A percentile compares a stretch with the other conserved stretches of the same genome.
phyloP scores from a whole-genome alignment of 2,888 invertebrate genomes.

The Ferrisia virgata region DNA sequence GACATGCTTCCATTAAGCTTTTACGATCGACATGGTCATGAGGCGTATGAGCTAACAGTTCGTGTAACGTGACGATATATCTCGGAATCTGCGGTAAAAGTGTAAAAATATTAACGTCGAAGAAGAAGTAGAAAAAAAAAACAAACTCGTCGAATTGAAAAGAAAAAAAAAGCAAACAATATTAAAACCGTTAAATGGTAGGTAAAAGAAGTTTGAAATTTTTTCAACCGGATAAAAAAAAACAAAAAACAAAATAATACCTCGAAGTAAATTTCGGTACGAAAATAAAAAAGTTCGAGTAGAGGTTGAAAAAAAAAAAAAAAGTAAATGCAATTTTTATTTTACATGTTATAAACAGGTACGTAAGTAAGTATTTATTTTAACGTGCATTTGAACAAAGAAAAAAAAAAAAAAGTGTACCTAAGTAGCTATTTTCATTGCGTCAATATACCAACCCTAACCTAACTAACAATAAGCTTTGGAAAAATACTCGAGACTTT shows the following conservation, averaged over 20 bases:
- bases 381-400: neutral
- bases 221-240: too few species aligned
- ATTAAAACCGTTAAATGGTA: too few species aligned
- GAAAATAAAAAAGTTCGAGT: neutral
- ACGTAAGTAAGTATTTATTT: neutral
- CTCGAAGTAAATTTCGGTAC: too few species aligned
- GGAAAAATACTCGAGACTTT: neutral
- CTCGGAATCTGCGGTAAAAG: constrained; percentile 69
- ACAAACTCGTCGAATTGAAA: neutral
- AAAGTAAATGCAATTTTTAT: neutral
- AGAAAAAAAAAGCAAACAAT: neutral
- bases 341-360: neutral
- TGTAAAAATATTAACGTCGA: neutral
- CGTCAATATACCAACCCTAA: neutral
- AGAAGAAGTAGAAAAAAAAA: neutral
- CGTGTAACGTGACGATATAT: constrained; percentile 87
- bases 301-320: neutral
- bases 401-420: constrained; percentile 7
- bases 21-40: constrained; percentile 90
- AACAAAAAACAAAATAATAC: too few species aligned
- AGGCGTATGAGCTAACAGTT: constrained; percentile 85
- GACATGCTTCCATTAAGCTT: constrained; percentile 80
- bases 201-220: neutral
- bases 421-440: neutral
- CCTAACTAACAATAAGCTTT: neutral